A percentile compares a stretch with the other conserved stretches of the same genome.
These are phyloP conservation scores for Aphidius gifuensis DNA, from an alignment of 1,140 invertebrate genomes.

Conservation along the genomic window DNA sequence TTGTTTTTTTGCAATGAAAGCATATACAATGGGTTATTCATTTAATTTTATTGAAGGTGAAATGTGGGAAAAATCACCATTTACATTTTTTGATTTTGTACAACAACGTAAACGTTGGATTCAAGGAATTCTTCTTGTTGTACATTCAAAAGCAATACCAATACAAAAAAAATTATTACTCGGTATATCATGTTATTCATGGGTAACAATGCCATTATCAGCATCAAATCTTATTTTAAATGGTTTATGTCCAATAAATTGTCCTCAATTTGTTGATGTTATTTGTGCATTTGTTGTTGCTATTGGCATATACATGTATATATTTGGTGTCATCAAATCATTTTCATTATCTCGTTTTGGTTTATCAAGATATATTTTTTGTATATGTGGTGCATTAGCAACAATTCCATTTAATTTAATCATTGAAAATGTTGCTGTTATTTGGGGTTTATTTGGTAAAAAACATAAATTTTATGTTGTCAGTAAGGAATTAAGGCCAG, in stretches of 20 bases:
- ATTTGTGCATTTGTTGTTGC: constrained; percentile 85
- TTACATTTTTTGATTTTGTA: constrained; percentile 90
- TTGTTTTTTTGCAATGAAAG: constrained; percentile 94
- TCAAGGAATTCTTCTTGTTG: constrained; percentile 91
- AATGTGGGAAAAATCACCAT: constrained; percentile 98
- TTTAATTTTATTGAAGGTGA: constrained; percentile 95
- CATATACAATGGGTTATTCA: constrained; percentile 77
- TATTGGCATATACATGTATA: constrained; percentile 93
- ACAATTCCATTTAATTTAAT: constrained; percentile 89
- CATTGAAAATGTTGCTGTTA: constrained; percentile 90
- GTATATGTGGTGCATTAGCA: constrained; percentile 78
- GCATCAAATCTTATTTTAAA: constrained; percentile 86
- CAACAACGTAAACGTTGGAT: constrained; percentile 96
- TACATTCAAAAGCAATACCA: constrained; percentile 85
- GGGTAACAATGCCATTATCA: constrained; percentile 91
- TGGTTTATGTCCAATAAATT: constrained; percentile 81
- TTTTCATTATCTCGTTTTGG: constrained; percentile 87
- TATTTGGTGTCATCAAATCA: constrained; percentile 93
- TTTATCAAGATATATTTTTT: constrained; percentile 72
- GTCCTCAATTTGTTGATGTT: constrained; percentile 78
- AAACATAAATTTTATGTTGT: constrained; percentile 96
- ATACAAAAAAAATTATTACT: constrained; percentile 79
- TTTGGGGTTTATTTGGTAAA: constrained; percentile 87
- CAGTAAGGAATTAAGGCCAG: constrained; percentile 69
- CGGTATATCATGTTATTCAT: constrained; percentile 88